Base-by-base conservation (phyloP, 1,140 invertebrate genomes). In the Drosophila sproati region DNA sequence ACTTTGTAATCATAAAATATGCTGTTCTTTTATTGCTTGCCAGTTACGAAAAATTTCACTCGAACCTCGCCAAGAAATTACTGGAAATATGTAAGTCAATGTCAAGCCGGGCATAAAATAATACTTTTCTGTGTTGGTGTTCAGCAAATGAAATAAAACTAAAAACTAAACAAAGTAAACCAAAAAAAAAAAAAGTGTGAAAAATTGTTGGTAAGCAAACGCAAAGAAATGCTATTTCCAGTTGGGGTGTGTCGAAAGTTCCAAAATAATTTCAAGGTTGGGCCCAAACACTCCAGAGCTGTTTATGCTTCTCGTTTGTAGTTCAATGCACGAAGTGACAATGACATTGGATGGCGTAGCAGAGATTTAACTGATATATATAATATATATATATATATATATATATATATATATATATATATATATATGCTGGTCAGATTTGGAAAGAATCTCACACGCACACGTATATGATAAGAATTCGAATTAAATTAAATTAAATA, bases 51-150 rank as follows among this genome's bases (percentile, higher is more conserved):
- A 70, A 34, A 20, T 20, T 20, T 35, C 8, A 7, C 32, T 37
- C 12, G 3, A 55, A 62, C 10, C 20, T 5, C 34, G 47, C 31
- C n/a, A 47, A 66, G 31, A 64, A 45, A 41, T 43, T 62, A 43
- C 57, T 37, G 7, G 7, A 70, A 59, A 60, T 72, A 77, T 77
- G 57, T 63, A 62, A 73, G 74, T 67, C 74, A 77, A 77, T 77
- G 74, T 77, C 74, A 73, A 62, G 52, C n/a, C n/a, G 57, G 4
- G 7, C 29, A 62, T 62, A 56, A 73, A 73, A 56, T 56, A 69
- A 69, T 61, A 69, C 37, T 12, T 61, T 28, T 55, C 12, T 68
- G 69, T 61, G 61, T 72, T 51, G 72, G 66, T 57, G 43, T 68
- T 59, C 31, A 35, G n/a, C 32, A 59, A 59, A 47, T 35, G 10